These are phyloP conservation scores for Enteromius paludinosus DNA, from an alignment of 2,797 vertebrate species.

Conservation along the genomic window DNA sequence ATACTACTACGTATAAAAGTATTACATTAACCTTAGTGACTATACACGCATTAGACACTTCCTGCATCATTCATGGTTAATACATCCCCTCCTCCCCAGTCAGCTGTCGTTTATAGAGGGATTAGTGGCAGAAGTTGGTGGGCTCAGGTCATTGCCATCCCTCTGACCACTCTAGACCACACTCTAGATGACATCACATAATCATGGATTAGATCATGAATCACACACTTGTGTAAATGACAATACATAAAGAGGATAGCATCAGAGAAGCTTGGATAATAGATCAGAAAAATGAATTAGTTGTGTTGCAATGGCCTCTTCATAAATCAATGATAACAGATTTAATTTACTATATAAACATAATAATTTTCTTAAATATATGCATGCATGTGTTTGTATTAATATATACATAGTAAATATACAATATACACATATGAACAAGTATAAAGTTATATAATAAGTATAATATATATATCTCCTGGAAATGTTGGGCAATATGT, in stretches of 20 bases:
- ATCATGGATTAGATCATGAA: neutral
- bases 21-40: neutral
- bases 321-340: neutral
- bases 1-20: slow-evolving; percentile 23
- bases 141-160: slow-evolving; percentile 25
- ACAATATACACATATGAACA: too few relatives aligned
- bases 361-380: too few relatives aligned
- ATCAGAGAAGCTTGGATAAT: neutral
- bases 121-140: slow-evolving; percentile 39
- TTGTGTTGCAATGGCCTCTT: neutral
- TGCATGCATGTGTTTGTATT: too few relatives aligned
- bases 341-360: too few relatives aligned
- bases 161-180: neutral
- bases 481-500: too few relatives aligned
- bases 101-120: slow-evolving; percentile 23
- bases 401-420: too few relatives aligned
- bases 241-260: neutral
- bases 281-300: neutral
- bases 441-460: too few relatives aligned
- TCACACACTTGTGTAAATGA: slow-evolving; percentile 9
- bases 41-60: slow-evolving; percentile 8
- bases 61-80: neutral
- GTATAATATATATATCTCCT: too few relatives aligned
- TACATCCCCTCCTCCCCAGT: neutral
- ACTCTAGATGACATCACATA: neutral